These are phyloP conservation scores for Galerucella pusilla DNA, from an alignment of 2,888 invertebrate species.

Conservation along the genomic window DNA sequence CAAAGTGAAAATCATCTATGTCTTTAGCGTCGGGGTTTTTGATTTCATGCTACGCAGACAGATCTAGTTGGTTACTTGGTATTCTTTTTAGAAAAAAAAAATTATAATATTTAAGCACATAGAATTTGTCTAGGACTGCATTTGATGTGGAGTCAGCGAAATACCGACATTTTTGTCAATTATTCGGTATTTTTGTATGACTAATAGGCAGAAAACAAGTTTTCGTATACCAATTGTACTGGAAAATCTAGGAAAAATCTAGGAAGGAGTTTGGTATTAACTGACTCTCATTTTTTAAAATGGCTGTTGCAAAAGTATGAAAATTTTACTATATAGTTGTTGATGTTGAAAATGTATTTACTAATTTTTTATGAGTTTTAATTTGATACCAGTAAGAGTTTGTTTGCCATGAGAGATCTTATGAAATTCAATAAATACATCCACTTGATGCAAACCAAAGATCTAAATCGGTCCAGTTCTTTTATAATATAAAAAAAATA, in stretches of 20 bases:
- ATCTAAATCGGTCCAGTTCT: slow-evolving; percentile 27
- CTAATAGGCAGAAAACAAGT: slow-evolving; percentile 42
- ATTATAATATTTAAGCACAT: slow-evolving; percentile 62
- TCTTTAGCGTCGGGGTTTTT: slow-evolving; percentile 10
- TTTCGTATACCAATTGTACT: slow-evolving; percentile 43
- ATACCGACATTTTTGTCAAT: slow-evolving; percentile 60
- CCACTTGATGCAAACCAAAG: slow-evolving; percentile 29
- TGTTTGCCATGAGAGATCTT: slow-evolving; percentile 42
- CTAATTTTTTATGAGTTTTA: slow-evolving; percentile 59
- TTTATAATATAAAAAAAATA: slow-evolving; percentile 22
- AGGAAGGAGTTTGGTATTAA: slow-evolving; percentile 55
- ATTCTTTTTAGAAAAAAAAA: slow-evolving; percentile 57
- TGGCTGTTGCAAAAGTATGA: slow-evolving; percentile 65
- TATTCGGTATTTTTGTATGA: slow-evolving; percentile 51
- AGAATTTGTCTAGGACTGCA: slow-evolving; percentile 65
- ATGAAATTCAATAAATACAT: slow-evolving; percentile 42
- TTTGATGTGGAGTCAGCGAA: slow-evolving; percentile 60
- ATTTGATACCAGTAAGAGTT: slow-evolving; percentile 57
- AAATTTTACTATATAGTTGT: slow-evolving; percentile 60
- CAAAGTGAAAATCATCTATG: slow-evolving; percentile 24
- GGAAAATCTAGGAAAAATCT: slow-evolving; percentile 41
- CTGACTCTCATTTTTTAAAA: slow-evolving; percentile 60
- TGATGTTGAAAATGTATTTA: slow-evolving; percentile 61
- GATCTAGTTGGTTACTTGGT: slow-evolving; percentile 50
- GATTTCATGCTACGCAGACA: slow-evolving; percentile 47